Base-by-base conservation (phyloP, 1,140 invertebrate genomes). In the Zaprionus ornatus region DNA sequence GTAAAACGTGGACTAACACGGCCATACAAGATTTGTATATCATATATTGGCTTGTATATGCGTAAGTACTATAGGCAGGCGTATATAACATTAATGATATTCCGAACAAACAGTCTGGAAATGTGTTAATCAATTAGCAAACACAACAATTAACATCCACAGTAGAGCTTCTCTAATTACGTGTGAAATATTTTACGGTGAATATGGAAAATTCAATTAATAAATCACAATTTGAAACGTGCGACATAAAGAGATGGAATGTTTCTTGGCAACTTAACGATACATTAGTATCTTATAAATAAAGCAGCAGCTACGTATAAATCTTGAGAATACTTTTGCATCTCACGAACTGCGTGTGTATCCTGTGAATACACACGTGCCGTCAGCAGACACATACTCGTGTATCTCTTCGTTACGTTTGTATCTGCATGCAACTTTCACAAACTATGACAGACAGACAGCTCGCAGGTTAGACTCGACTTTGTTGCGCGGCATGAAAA, bases 371-470 rank as follows among this genome's bases (percentile, higher is more conserved):
- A 21, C 17, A 21, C 17, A 21, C 17, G 45, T 48, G 17, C 17
- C 17, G 9, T 9, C 9, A 29, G 3, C 29, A 29, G 29, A 10
- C 9, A 10, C 29, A 32, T 9, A 10, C 9, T 3, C 9, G 17
- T 3, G 45, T 48, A 48, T 48, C 45, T 48, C 17, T 12, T 1
- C 4, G 45, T 17, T 48, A 48, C n/a, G 2, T 40, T 40, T 40
- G 37, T 40, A 40, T 40, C 45, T 48, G n/a, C n/a, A 19, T 48
- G 45, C 45, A 48, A 48, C 7, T 48, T 48, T 19, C 17, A 3
- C 45, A 19, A 48, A 48, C 45, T 48, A 48, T 48, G 45, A 48
- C 45, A 48, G 45, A 48, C 45, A 48, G 45, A 10, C 17, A 17
- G 45, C 19, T 32, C 29, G 29, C 19, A 48, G 45, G n/a, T 48